A percentile compares a stretch with the other conserved stretches of the same genome.
phyloP scores from a whole-genome alignment of 2,113 vertebrate genomes.

The Fregata magnificens region DNA sequence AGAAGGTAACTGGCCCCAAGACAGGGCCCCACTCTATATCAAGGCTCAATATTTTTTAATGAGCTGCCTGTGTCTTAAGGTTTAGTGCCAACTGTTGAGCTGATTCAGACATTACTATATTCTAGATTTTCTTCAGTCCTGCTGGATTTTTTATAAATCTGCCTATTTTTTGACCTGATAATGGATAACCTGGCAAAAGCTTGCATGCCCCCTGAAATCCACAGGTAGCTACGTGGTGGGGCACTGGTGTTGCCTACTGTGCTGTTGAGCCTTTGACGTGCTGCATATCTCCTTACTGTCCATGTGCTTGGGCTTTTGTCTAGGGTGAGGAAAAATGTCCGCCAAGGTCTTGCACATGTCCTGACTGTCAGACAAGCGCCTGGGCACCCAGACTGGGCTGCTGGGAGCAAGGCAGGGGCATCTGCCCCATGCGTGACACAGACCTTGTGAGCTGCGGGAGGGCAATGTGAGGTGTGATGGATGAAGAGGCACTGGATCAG shows the following conservation, averaged over 20 bases:
- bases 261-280: neutral
- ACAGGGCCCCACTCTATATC: neutral
- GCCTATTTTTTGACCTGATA: neutral
- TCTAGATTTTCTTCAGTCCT: neutral
- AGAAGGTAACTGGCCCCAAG: neutral
- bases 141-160: neutral
- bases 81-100: neutral
- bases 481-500: neutral
- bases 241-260: neutral
- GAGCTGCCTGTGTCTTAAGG: neutral
- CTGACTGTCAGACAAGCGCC: neutral
- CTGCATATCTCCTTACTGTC: neutral
- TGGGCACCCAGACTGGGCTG: neutral
- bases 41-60: neutral
- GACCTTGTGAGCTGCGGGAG: neutral
- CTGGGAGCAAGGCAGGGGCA: neutral
- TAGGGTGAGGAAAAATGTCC: neutral
- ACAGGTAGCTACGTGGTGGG: neutral
- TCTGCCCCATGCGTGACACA: fast-evolving
- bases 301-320: neutral
- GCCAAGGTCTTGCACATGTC: neutral
- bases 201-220: neutral
- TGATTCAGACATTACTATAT: neutral
- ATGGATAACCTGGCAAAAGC: neutral
- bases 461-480: fast-evolving